phyloP scores from a whole-genome alignment of 2,797 vertebrate species.

The Eutrigla gurnardus region DNA sequence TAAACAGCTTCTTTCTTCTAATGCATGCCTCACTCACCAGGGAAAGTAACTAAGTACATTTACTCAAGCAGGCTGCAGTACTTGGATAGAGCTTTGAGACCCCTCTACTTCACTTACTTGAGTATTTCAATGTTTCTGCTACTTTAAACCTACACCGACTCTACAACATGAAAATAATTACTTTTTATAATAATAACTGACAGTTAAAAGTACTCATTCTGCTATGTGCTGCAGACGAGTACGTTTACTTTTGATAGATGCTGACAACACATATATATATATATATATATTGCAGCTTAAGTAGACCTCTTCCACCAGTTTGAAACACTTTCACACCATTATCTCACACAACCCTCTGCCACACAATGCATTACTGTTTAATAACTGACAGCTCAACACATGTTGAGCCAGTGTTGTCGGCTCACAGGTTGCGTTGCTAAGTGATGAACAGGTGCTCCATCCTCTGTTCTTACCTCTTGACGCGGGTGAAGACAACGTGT shows the following conservation, averaged over 20 bases:
- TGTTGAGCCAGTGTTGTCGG: constrained; percentile 71
- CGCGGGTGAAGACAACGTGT: constrained; percentile 37
- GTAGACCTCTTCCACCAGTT: neutral
- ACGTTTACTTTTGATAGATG: neutral
- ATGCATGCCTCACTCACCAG: neutral
- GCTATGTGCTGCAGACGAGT: neutral
- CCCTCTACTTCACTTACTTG: neutral
- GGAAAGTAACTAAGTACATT: neutral
- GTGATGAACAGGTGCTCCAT: constrained; percentile 58
- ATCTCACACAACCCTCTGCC: constrained; percentile 19
- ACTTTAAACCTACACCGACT: neutral
- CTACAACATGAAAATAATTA: neutral
- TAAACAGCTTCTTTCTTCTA: neutral
- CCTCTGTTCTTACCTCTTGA: constrained; percentile 20
- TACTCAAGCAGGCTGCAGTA: neutral
- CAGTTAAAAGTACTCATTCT: too few relatives aligned
- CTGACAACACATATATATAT: neutral
- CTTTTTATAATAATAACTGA: neutral
- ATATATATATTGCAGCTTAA: neutral
- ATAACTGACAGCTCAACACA: constrained; percentile 60
- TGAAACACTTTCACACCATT: constrained; percentile 8
- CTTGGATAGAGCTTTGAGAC: neutral
- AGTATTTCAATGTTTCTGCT: neutral
- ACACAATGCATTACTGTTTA: constrained; percentile 57
- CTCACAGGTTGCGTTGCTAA: constrained; percentile 71